A percentile compares a stretch with the other conserved stretches of the same genome.
phyloP scores from a whole-genome alignment of 2,888 invertebrate species.

The Clanis bilineata region DNA sequence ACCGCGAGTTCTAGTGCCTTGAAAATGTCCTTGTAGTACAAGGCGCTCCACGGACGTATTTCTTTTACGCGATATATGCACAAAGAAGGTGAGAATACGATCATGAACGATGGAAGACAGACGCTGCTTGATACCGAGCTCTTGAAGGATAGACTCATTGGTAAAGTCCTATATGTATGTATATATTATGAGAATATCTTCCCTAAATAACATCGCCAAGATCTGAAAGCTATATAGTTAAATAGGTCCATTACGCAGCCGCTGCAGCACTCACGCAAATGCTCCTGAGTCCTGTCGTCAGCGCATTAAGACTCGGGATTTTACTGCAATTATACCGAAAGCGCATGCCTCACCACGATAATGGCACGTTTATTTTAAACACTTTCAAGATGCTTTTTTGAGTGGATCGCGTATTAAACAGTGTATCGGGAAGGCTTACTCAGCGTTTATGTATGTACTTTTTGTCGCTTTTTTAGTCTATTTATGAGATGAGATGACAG shows the following conservation, averaged over 20 bases:
- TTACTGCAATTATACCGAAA: not conserved
- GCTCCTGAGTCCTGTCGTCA: not conserved
- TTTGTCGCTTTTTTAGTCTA: too few species aligned
- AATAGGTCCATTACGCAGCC: conserved; percentile 16
- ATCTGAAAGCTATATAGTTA: not conserved
- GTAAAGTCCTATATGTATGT: not conserved
- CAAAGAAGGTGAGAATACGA: too few species aligned
- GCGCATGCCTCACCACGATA: conserved; percentile 1
- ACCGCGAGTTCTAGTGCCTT: too few species aligned
- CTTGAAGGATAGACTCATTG: too few species aligned
- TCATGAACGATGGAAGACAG: too few species aligned
- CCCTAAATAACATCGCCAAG: not conserved
- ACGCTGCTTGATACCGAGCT: too few species aligned
- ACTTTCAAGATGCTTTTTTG: not conserved
- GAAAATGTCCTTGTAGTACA: too few species aligned
- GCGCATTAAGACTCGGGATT: not conserved
- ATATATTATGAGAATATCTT: not conserved
- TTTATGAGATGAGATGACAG: too few species aligned
- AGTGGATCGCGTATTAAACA: not conserved
- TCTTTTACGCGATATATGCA: too few species aligned
- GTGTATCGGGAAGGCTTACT: not conserved
- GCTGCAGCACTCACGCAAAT: conserved; percentile 16
- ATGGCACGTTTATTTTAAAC: conserved; percentile 9
- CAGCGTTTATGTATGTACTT: too few species aligned
- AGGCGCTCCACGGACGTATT: too few species aligned